Percentiles rank a stretch among this genome's conserved stretches.
Evolutionary conservation across 2,888 invertebrate species (phyloP).

Genomic region (Andricus curvator): DNA sequence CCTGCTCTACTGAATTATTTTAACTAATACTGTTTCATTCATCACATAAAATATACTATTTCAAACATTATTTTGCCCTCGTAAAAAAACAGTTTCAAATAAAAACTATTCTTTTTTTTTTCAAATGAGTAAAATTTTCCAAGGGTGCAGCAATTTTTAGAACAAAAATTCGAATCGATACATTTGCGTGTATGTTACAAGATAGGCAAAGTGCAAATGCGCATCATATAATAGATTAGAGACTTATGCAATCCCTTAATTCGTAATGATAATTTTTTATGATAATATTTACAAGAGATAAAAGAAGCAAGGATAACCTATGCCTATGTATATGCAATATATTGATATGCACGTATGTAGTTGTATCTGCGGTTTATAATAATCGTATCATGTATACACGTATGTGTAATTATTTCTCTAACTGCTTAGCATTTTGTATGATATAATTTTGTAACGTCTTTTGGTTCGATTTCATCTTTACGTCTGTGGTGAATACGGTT

Average conservation of each 20-base stretch:
- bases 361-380: constrained; percentile 34
- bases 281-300: constrained; percentile 67
- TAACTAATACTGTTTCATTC: not conserved
- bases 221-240: not conserved
- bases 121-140: not conserved
- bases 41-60: not conserved
- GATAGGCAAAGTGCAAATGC: constrained; percentile 38
- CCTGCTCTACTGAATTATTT: not conserved
- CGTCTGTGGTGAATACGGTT: constrained; percentile 45
- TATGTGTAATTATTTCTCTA: constrained; percentile 49
- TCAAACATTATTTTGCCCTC: not conserved
- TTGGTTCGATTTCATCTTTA: constrained; percentile 9
- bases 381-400: constrained; percentile 44
- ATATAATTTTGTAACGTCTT: not conserved
- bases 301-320: constrained; percentile 62
- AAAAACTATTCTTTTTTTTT: not conserved
- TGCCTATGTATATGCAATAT: constrained; percentile 57
- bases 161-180: not conserved
- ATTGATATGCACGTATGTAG: constrained; percentile 48
- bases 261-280: constrained; percentile 24
- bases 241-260: not conserved
- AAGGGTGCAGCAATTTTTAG: not conserved
- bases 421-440: constrained; percentile 29
- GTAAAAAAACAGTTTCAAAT: too few species aligned
- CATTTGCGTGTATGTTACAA: constrained; percentile 37